These are phyloP conservation scores for Nipponacmea schrenckii DNA, from an alignment of 2,888 invertebrate genomes.

Conservation along the genomic window DNA sequence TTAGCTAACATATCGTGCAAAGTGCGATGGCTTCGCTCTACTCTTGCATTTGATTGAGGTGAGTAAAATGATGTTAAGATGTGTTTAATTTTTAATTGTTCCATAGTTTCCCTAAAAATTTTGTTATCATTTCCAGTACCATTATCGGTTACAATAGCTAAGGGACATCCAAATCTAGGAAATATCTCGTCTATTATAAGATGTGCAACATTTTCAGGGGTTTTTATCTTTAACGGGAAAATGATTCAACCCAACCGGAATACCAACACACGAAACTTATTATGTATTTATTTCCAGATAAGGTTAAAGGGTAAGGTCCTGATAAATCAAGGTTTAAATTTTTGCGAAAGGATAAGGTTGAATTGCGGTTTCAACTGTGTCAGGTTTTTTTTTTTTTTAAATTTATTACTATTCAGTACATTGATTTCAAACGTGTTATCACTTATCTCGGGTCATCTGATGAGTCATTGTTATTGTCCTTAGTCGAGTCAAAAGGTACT, in stretches of 20 bases:
- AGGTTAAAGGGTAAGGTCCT: conserved; percentile 21
- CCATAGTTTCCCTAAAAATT: conserved; percentile 14
- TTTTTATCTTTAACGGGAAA: conserved; percentile 27
- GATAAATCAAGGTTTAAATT: too few species aligned
- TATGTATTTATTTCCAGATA: conserved; percentile 24
- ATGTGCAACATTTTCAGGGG: conserved; percentile 26
- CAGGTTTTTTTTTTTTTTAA: conserved; percentile 13
- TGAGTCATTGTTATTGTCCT: too few species aligned
- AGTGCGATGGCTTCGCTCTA: too few species aligned
- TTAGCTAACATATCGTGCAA: too few species aligned
- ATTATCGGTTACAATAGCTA: conserved; percentile 23
- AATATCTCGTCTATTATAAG: conserved; percentile 33
- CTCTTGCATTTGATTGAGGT: conserved; percentile 8
- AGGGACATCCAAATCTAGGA: conserved; percentile 24
- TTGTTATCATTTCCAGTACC: conserved; percentile 19
- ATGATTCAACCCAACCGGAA: conserved; percentile 25
- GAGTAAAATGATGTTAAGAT: conserved; percentile 11
- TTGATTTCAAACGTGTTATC: background rate
- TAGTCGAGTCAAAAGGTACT: too few species aligned
- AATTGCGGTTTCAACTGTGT: conserved; percentile 12
- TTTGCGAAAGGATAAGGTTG: conserved; percentile 18
- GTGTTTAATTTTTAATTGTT: conserved; percentile 10
- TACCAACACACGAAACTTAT: conserved; percentile 13
- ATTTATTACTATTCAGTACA: too few species aligned
- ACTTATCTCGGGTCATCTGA: background rate